These are phyloP conservation scores for Corythornis cristatus DNA, from an alignment of 2,113 vertebrate species.

Conservation along the genomic window DNA sequence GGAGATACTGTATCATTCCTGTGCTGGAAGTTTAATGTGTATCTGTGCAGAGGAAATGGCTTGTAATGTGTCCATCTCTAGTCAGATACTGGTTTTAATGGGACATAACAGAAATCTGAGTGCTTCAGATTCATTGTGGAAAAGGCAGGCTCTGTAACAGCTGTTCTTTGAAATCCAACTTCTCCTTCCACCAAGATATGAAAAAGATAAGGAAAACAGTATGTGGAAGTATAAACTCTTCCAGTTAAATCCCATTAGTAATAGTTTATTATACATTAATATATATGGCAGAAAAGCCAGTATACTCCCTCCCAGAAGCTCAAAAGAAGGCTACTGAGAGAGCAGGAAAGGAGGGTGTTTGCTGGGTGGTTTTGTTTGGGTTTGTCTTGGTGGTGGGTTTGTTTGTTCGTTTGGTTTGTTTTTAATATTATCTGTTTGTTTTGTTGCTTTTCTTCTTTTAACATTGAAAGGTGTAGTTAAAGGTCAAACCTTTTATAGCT, in stretches of 20 bases:
- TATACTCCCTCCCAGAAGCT: not conserved
- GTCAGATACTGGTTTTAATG: not conserved
- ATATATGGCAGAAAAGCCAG: not conserved
- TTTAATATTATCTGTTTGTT: not conserved
- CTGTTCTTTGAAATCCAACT: not conserved
- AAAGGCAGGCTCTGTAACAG: not conserved
- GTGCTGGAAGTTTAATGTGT: not conserved
- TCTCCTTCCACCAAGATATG: not conserved
- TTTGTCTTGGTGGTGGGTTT: not conserved
- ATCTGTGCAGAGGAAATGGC: not conserved
- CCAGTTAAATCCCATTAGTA: not conserved
- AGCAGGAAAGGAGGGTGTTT: not conserved
- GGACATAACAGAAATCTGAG: not conserved
- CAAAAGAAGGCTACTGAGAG: not conserved
- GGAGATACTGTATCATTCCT: not conserved
- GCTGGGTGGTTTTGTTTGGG: fast-evolving
- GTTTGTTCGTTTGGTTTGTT: not conserved
- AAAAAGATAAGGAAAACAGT: not conserved
- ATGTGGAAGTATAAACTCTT: not conserved
- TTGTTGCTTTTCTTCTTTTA: not conserved
- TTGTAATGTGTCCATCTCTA: fast-evolving
- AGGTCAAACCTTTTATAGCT: not conserved
- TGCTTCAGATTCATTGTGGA: not conserved
- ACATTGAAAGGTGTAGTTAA: not conserved
- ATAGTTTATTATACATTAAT: not conserved